These are phyloP conservation scores for Selenia dentaria DNA, from an alignment of 2,888 invertebrate species.

Conservation along the genomic window DNA sequence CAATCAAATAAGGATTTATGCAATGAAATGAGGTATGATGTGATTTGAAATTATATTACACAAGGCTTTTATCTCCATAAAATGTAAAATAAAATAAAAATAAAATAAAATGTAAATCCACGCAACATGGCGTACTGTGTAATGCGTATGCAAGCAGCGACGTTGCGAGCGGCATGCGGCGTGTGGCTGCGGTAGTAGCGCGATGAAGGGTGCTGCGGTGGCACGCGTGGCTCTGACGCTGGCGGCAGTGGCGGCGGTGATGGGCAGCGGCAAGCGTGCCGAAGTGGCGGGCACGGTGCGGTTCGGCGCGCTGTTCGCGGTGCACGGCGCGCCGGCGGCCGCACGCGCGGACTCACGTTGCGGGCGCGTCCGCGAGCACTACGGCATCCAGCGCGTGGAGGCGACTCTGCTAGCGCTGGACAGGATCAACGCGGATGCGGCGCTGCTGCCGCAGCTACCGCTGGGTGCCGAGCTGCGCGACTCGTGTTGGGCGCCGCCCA, in stretches of 20 bases:
- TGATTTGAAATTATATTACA: too few relatives aligned
- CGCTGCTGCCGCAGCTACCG: conserved; percentile 80
- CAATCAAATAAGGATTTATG: too few relatives aligned
- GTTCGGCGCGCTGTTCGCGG: conserved; percentile 84
- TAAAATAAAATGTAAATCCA: too few relatives aligned
- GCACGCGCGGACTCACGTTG: conserved; percentile 44
- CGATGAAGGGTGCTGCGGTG: not conserved
- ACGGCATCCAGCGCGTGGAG: conserved; percentile 89
- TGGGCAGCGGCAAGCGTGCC: conserved; percentile 48
- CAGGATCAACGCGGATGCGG: conserved; percentile 84
- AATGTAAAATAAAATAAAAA: too few relatives aligned
- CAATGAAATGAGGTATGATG: too few relatives aligned
- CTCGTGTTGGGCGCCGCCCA: conserved; percentile 93
- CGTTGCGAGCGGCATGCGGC: not conserved
- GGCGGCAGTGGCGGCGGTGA: conserved; percentile 51
- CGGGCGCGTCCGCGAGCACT: conserved; percentile 86
- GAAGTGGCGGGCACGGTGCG: conserved; percentile 73
- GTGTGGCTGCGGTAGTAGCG: conserved; percentile 47
- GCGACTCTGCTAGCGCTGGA: conserved; percentile 86
- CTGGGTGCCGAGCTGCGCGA: conserved; percentile 90
- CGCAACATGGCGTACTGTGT: too few relatives aligned
- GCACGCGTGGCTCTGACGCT: conserved; percentile 48
- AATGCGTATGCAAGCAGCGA: not conserved
- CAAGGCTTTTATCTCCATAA: too few relatives aligned
- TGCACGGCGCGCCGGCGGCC: conserved; percentile 77